phyloP scores from a whole-genome alignment of 2,888 invertebrate species.

The Dione juno region DNA sequence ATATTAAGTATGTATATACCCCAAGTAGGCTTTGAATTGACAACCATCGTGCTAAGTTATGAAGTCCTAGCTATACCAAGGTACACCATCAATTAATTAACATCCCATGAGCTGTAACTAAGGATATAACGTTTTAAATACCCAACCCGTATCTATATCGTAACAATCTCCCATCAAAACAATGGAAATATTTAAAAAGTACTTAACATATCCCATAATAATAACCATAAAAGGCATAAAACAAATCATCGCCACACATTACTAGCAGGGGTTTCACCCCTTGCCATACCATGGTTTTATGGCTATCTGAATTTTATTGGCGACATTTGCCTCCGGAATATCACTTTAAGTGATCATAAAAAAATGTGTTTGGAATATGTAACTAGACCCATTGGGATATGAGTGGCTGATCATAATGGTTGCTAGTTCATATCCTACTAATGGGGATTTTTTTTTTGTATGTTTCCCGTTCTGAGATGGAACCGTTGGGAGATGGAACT shows the following conservation, averaged over 20 bases:
- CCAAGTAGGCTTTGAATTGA: not conserved
- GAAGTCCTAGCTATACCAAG: not conserved
- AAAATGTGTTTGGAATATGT: slow-evolving; percentile 37
- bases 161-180: slow-evolving; percentile 22
- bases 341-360: slow-evolving; percentile 38
- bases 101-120: not conserved
- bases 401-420: not conserved
- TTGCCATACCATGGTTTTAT: slow-evolving; percentile 50
- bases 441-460: not conserved
- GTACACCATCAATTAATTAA: not conserved
- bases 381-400: slow-evolving; percentile 18
- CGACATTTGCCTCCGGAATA: slow-evolving; percentile 46
- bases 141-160: slow-evolving; percentile 16
- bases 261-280: slow-evolving; percentile 34
- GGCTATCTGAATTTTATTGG: slow-evolving; percentile 62
- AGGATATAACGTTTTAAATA: not conserved
- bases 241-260: slow-evolving; percentile 43
- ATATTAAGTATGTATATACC: too few species aligned
- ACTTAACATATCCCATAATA: slow-evolving; percentile 43
- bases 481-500: too few species aligned
- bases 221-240: slow-evolving; percentile 46
- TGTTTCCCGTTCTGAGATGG: not conserved
- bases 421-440: not conserved
- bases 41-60: not conserved
- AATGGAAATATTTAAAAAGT: slow-evolving; percentile 39